These are phyloP conservation scores for Dasypus novemcinctus DNA, from an alignment of 2,113 vertebrate species.

Conservation along the genomic window DNA sequence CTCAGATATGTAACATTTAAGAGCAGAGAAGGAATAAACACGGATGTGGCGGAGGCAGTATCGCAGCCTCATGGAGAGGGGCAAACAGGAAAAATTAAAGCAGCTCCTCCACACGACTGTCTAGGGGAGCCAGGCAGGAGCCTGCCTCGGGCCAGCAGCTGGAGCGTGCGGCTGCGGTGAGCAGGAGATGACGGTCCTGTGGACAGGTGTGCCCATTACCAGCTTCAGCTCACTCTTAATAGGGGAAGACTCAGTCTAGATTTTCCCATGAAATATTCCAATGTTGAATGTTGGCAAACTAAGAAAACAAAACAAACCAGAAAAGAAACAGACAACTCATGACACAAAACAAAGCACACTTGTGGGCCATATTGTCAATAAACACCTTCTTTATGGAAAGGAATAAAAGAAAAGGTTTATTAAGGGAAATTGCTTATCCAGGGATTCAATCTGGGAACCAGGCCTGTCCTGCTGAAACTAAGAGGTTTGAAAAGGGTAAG, in stretches of 20 bases:
- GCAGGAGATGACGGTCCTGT: not conserved
- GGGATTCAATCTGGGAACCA: not conserved
- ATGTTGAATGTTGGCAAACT: not conserved
- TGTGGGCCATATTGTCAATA: not conserved
- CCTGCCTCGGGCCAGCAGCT: not conserved
- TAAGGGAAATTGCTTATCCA: not conserved
- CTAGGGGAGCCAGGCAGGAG: not conserved
- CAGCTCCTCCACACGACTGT: not conserved
- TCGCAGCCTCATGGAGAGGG: not conserved
- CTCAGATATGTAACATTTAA: not conserved
- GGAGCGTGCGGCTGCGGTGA: not conserved
- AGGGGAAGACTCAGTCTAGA: not conserved
- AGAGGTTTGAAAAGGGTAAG: not conserved
- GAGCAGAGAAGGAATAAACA: not conserved
- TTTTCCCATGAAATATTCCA: not conserved
- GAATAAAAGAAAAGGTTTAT: slow-evolving; percentile 15
- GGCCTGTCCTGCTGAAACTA: not conserved
- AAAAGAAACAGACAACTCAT: not conserved
- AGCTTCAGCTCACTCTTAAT: not conserved
- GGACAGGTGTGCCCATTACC: no score
- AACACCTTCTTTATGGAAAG: not conserved
- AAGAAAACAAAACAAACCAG: not conserved
- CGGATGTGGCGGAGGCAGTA: not conserved
- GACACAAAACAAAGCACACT: not conserved
- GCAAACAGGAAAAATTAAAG: not conserved